Evolutionary conservation across 2,888 invertebrate species (phyloP), one percentile per base, ranked within the genome.

Genomic region (Atethmia centrago): DNA sequence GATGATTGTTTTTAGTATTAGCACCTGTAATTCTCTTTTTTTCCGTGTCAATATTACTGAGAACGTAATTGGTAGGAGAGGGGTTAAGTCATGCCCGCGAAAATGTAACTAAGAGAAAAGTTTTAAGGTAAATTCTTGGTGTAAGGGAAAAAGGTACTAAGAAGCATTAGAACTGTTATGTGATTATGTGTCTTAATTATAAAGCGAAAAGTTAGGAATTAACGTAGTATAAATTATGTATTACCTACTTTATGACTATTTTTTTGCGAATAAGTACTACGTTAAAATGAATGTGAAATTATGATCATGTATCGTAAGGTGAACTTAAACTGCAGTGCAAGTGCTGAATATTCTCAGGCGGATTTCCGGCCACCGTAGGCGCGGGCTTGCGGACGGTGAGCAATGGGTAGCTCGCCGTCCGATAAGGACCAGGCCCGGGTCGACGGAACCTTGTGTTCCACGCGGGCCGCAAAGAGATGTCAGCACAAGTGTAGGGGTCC

Each of bases 1-100:
- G 85, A 85, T 82, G 89, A 90, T 90, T 92, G 90, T 86, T 85
- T 85, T 88, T 80, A 74, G 74, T 78, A 77, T 92, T 93, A 91
- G 86, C 82, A 77, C 72, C 45, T 59, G 77, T 82, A 76, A 82
- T 84, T 83, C 70, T 74, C 71, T 74, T 80, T 79, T n/a, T 85
- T 79, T 86, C 75, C 80, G 55, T 77, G 42, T 68, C 68, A 76
- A 81, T 74, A 72, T 77, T 73, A 70, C 74, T 83, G 58, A 62
- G 59, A 55, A 63, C 42, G 45, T 84, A 82, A 83, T 86, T 82
- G 76, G 66, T 79, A 25, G 72, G 36, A 64, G 64, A 63, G 65
- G 75, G 55, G 25, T 42, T n/a, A 59, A 69, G 76, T 72, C 79
- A 85, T 72, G 87, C 19, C 56, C 28, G 56, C 28, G 28, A 31